These are phyloP conservation scores for Capitella teleta DNA, from an alignment of 1,140 invertebrate genomes.

Conservation along the genomic window DNA sequence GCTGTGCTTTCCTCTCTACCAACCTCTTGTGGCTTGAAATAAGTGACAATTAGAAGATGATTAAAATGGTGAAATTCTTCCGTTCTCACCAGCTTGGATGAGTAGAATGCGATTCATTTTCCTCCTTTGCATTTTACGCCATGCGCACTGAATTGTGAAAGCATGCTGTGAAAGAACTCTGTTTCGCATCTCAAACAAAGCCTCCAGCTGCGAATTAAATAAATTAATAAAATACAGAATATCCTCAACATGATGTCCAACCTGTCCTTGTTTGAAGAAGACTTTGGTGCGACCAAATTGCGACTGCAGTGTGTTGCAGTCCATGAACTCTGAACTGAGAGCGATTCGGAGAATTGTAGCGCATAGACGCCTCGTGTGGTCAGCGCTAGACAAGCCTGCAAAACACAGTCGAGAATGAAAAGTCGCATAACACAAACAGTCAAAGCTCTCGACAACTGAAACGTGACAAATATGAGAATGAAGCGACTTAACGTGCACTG, in stretches of 20 bases:
- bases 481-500: too few species aligned
- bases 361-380: constrained; percentile 20
- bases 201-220: constrained; percentile 16
- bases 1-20: too few species aligned
- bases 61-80: too few species aligned
- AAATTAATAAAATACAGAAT: not conserved
- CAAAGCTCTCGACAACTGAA: too few species aligned
- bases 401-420: too few species aligned
- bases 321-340: constrained; percentile 8
- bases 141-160: constrained; percentile 15
- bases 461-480: too few species aligned
- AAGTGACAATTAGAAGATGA: too few species aligned
- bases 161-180: constrained; percentile 14
- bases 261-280: constrained; percentile 24
- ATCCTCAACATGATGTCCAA: not conserved
- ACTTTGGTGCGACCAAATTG: constrained; percentile 27
- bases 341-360: constrained; percentile 17
- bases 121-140: constrained; percentile 9
- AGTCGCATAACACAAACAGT: too few species aligned
- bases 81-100: constrained; percentile 9
- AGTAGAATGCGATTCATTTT: not conserved
- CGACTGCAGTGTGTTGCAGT: constrained; percentile 1
- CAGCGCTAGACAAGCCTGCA: constrained; percentile 8
- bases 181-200: constrained; percentile 14
- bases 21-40: too few species aligned